phyloP scores from a whole-genome alignment of 2,113 vertebrate species.

The Sinocyclocheilus grahami region DNA sequence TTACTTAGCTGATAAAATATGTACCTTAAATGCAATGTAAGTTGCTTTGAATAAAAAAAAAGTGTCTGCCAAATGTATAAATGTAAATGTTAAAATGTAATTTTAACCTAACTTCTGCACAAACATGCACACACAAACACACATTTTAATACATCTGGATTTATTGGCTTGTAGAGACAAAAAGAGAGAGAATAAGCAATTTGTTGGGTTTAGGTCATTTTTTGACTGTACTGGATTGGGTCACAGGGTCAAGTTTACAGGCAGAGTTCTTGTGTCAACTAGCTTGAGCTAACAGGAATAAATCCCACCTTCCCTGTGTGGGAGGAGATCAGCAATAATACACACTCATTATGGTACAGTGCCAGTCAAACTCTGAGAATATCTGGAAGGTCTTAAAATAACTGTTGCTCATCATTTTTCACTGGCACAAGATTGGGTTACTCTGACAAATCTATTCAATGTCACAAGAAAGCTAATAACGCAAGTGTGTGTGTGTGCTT shows the following conservation, averaged over 20 bases:
- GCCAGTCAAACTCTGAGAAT: conserved; percentile 35
- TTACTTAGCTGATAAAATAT: background rate
- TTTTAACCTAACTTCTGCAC: background rate
- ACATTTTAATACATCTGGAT: background rate
- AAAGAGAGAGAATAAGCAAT: background rate
- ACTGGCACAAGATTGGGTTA: conserved; percentile 28
- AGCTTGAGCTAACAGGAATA: background rate
- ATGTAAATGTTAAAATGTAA: background rate
- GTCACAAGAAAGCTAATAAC: conserved; percentile 33
- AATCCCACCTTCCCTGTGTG: conserved; percentile 21
- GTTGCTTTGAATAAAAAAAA: background rate
- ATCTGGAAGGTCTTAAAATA: conserved; percentile 29
- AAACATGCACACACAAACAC: background rate
- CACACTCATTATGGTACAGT: conserved; percentile 36
- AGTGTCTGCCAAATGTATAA: background rate
- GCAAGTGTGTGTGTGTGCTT: conserved; percentile 30
- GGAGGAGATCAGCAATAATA: conserved; percentile 28
- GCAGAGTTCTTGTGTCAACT: background rate
- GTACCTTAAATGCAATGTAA: background rate
- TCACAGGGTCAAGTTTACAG: background rate
- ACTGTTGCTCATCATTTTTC: conserved; percentile 35
- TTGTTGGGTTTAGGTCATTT: background rate
- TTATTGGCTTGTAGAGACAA: background rate
- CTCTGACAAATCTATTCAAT: conserved; percentile 41
- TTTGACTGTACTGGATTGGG: background rate